Base-by-base conservation (phyloP, 2,888 invertebrate genomes). In the Branchellion lobata region DNA sequence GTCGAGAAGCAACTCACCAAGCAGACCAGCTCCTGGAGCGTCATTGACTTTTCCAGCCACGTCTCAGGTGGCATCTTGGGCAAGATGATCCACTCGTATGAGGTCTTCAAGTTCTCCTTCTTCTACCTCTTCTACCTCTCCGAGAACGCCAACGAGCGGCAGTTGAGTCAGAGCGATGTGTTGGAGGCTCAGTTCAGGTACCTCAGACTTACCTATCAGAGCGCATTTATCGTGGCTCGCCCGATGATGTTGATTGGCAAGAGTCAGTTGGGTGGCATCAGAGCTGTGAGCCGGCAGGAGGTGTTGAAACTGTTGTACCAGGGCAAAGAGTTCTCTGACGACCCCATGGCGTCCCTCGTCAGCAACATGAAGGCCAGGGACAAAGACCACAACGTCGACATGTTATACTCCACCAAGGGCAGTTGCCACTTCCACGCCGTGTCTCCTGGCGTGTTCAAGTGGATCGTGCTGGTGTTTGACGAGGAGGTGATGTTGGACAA, bases 401-500 rank as follows among this genome's bases (percentile, higher is more conserved):
- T 31, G 47, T 21, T 53, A 14, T 75, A 75, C 33, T 33, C 40
- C 29, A 40, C 75, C 8, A 21, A n/a, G 27, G 57, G 51, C n/a
- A 31, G 11, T 29, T 21, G 51, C 27, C 51, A 75, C 33, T 75
- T 75, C 33, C 51, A 75, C n/a, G 75, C 75, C 11, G 47, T 24
- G 27, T 27, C 51, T 31, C 31, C 57, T 24, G 27, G 51, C 1
- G 27, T 18, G 18, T n/a, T 27, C 31, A 53, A 75, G 2, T 75
- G 75, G 75, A 51, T 75, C 40, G 75, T 31, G 21, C 8, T 75
- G 31, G 75, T 53, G 33, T 75, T 75, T 53, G 75, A 75, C 18
- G 75, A 75, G 5, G 29, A 75, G 5, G 53, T 53, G n/a, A n/a
- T 51, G 5, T 27, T 75, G 0, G 57, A 53, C 24, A 75, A 31